A percentile compares a stretch with the other conserved stretches of the same genome.
phyloP scores from a whole-genome alignment of 1,140 invertebrate species.

The Drosophila tsacasi region DNA sequence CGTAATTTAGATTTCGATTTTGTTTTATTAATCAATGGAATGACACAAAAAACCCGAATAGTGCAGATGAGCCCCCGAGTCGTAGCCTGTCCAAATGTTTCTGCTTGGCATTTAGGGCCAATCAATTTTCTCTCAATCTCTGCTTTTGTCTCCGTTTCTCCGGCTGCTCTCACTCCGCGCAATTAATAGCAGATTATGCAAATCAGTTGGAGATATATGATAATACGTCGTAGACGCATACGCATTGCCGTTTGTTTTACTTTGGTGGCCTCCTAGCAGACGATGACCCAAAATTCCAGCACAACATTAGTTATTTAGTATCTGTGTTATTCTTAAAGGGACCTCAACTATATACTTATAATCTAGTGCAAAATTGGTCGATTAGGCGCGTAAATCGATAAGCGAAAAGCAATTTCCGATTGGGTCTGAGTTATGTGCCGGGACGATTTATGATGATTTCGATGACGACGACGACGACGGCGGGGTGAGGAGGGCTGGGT shows the following conservation, averaged over 20 bases:
- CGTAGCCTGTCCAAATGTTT: conserved; percentile 65
- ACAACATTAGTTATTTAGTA: conserved; percentile 37
- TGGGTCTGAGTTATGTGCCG: conserved; percentile 72
- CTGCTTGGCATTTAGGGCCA: conserved; percentile 72
- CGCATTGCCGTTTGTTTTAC: conserved; percentile 44
- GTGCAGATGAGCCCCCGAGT: conserved; percentile 40
- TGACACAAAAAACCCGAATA: conserved; percentile 20
- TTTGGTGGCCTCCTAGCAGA: background rate
- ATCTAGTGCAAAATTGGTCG: conserved; percentile 72
- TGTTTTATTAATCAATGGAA: conserved; percentile 59
- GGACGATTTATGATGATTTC: conserved; percentile 69
- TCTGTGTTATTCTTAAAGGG: background rate
- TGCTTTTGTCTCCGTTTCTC: conserved; percentile 26
- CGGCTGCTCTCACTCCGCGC: conserved; percentile 32
- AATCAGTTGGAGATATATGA: conserved; percentile 61
- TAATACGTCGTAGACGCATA: conserved; percentile 30
- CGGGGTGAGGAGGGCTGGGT: conserved; percentile 17
- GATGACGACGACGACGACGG: background rate
- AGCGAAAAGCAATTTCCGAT: conserved; percentile 81
- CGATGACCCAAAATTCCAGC: conserved; percentile 30
- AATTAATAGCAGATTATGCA: conserved; percentile 83
- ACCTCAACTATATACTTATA: background rate
- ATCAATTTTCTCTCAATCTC: conserved; percentile 61
- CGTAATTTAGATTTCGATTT: conserved; percentile 57
- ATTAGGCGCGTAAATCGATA: conserved; percentile 80